Conservation (phyloP, 2,113 vertebrate genomes). For the chimpanzee (Pan troglodytes) region NHGRI_mPanTro3-v2.1_pri NC_072412.2:41881001-41881500, state of each 20-base stretch:
- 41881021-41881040: background rate
- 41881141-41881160: background rate
- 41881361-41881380: background rate
- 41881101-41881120: background rate
- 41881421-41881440: background rate
- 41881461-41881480: rapidly evolving
- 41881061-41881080: background rate
- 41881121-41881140: background rate
- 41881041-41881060: background rate
- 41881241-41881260: background rate
- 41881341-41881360: background rate
- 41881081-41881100: background rate
- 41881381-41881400: background rate
- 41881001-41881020: too few relatives aligned
- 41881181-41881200: background rate
- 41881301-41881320: background rate
- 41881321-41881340: background rate
- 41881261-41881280: background rate
- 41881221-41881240: background rate
- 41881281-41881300: background rate
- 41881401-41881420: background rate
- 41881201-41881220: background rate
- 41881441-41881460: background rate
- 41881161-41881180: background rate
- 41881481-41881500: background rate